Base-by-base conservation (phyloP, 2,797 vertebrate genomes). In the Chromis chromis region DNA sequence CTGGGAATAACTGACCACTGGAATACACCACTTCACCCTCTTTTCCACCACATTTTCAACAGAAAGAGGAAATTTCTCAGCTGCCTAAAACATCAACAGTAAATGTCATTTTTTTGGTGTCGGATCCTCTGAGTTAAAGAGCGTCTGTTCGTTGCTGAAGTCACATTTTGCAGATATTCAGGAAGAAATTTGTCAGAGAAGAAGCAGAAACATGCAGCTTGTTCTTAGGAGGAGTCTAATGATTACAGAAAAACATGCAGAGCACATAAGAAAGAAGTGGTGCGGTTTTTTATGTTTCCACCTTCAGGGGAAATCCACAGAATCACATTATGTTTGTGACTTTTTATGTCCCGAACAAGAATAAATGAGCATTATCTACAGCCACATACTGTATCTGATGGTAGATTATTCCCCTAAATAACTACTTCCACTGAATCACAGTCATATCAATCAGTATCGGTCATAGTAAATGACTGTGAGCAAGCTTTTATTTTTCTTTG, bases 51-150 rank as follows among this genome's bases (percentile, higher is more conserved):
- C 6, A 44, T 39, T 28, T 54, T 31, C 19, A 14, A 25, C n/a
- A 56, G 42, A 50, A 40, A 19, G 50, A 69, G 46, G 31, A 72
- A 68, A 25, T 46, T 49, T 16, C 55, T 74, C 82, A 70, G 68
- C 76, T 79, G 71, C 44, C 66, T 55, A 28, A 79, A 82, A 58
- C 68, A 55, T 85, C 73, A 72, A 11, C 65, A 71, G 33, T 85
- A 75, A 79, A 72, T 55, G 70, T 79, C 60, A 76, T 61, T 49
- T 25, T 81, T n/a, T 25, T 7, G 54, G 27, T 70, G 72, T 72
- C 74, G 3, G 44, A 24, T 72, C 28, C 66, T 72, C 49, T 62
- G 59, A 21, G 60, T 72, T 63, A 40, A 56, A 53, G 54, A 74
- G 31, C 71, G 76, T 82, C 77, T 70, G 65, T 64, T 52, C 44